phyloP scores from a whole-genome alignment of 1,140 invertebrate species.

The Coelopa frigida region DNA sequence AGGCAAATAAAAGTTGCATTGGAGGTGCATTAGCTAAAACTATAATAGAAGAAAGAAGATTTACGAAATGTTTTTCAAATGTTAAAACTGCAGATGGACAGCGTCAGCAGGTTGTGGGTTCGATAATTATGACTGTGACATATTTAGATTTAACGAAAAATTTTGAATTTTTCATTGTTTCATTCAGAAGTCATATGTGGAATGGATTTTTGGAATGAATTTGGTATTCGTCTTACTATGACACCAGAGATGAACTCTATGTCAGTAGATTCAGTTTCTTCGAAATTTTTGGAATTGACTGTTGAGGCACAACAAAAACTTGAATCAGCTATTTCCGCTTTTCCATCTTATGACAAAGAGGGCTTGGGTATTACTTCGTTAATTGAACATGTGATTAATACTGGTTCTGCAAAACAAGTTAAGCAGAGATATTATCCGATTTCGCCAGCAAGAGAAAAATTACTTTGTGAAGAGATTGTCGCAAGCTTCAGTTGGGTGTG shows the following conservation, averaged over 20 bases:
- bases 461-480: conserved; percentile 18
- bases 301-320: neutral
- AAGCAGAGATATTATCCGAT: conserved; percentile 21
- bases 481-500: conserved; percentile 19
- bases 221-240: neutral
- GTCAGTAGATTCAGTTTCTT: neutral
- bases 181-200: conserved; percentile 12
- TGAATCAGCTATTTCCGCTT: neutral
- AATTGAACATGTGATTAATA: neutral
- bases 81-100: conserved; percentile 12
- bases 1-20: conserved; percentile 12
- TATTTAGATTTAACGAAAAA: conserved; percentile 4
- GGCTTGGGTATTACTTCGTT: neutral
- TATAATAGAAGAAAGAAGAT: neutral
- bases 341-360: conserved; percentile 3
- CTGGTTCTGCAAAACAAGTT: conserved; percentile 5
- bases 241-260: neutral
- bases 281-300: neutral
- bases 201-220: conserved; percentile 14
- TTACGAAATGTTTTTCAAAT: neutral
- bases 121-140: neutral
- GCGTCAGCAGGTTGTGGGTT: neutral
- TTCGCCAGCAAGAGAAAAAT: conserved; percentile 18
- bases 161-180: conserved; percentile 12
- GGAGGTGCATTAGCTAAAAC: neutral